A percentile compares a stretch with the other conserved stretches of the same genome.
These are phyloP conservation scores for Nibea coibor DNA, from an alignment of 2,113 vertebrate species.

Conservation along the genomic window DNA sequence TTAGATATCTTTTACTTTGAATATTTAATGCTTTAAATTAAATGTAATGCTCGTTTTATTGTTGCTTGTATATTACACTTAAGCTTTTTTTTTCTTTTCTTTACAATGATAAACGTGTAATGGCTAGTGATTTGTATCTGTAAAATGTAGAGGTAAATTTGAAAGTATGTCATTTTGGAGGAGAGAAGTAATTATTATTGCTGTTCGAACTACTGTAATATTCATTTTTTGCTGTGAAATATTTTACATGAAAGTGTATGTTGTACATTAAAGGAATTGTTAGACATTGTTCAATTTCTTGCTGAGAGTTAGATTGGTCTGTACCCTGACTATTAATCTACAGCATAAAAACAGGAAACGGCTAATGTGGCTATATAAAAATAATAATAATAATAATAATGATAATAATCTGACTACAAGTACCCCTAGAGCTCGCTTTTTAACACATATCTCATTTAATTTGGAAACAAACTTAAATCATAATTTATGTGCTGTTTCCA, in stretches of 20 bases:
- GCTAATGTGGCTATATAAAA: background rate
- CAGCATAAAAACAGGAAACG: background rate
- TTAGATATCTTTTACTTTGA: slow-evolving; percentile 16
- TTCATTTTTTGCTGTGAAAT: background rate
- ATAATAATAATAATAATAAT: too few relatives aligned
- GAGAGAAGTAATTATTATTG: background rate
- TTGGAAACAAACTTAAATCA: background rate
- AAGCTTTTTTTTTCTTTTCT: background rate
- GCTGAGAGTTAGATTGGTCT: background rate
- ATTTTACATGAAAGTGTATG: background rate
- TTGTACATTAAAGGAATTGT: slow-evolving; percentile 2
- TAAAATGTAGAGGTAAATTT: background rate
- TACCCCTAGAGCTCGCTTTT: background rate
- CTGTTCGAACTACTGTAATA: background rate
- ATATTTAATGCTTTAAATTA: slow-evolving; percentile 8
- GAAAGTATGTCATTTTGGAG: background rate
- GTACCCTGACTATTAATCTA: background rate
- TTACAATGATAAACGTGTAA: background rate
- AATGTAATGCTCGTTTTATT: background rate
- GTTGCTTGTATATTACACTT: slow-evolving; percentile 9
- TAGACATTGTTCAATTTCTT: background rate
- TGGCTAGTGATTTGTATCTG: background rate
- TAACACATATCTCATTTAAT: background rate
- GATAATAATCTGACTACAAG: background rate
- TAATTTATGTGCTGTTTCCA: background rate